These are phyloP conservation scores for Nasonia giraulti DNA, from an alignment of 1,140 invertebrate species.

Conservation along the genomic window DNA sequence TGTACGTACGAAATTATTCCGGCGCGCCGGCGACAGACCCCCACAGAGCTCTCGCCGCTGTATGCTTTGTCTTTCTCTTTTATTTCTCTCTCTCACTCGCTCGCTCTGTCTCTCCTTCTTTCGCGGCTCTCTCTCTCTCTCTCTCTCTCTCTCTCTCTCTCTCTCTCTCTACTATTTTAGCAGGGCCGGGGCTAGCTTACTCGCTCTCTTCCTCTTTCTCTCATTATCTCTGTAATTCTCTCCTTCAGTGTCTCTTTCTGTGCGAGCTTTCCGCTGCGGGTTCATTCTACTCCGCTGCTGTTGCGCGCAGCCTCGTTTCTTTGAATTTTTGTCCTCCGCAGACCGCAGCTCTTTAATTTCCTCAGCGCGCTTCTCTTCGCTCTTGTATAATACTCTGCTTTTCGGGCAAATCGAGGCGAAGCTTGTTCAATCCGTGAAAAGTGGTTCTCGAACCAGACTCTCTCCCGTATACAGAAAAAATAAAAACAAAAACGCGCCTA, in stretches of 20 bases:
- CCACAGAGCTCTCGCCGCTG: not conserved
- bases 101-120: not conserved
- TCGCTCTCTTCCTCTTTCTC: constrained; percentile 10
- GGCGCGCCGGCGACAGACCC: constrained; percentile 20
- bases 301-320: not conserved
- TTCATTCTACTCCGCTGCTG: not conserved
- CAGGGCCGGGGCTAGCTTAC: not conserved
- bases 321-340: not conserved
- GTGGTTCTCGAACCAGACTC: no score
- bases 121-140: no score
- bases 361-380: not conserved
- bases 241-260: not conserved
- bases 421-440: no score
- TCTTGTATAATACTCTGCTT: no score
- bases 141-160: not conserved
- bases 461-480: no score
- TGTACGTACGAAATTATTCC: constrained; percentile 43
- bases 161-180: not conserved
- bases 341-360: not conserved
- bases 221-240: constrained; percentile 10
- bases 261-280: not conserved
- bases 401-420: no score
- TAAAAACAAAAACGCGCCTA: no score
- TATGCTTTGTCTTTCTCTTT: not conserved
- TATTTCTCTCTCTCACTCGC: not conserved